Conservation (phyloP, 2,113 vertebrate genomes). For the Dunckerocampus dactyliophorus region DNA sequence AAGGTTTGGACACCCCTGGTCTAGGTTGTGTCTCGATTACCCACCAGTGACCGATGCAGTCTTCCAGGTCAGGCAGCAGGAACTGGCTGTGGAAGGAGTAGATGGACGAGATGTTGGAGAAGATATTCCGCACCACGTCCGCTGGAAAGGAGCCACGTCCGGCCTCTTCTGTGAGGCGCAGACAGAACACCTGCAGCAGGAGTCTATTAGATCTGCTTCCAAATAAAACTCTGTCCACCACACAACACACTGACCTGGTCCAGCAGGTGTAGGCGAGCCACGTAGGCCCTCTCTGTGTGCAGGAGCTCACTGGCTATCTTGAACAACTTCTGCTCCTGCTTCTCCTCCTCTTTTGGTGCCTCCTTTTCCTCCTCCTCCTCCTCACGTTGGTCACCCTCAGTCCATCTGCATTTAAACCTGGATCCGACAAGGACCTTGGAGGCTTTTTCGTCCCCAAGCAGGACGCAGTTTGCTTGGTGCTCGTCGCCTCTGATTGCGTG, state of each 20-base stretch:
- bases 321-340: conserved; percentile 69
- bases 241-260: conserved; percentile 72
- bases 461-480: neutral
- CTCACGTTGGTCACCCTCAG: neutral
- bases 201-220: neutral
- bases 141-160: conserved; percentile 76
- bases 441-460: neutral
- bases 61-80: conserved; percentile 82
- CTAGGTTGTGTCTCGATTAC: conserved; percentile 16
- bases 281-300: conserved; percentile 83
- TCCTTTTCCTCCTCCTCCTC: conserved; percentile 10
- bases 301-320: conserved; percentile 79
- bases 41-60: conserved; percentile 80
- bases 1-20: no score
- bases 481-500: neutral
- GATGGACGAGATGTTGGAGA: conserved; percentile 88
- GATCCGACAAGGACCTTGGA: neutral
- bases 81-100: conserved; percentile 84
- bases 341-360: conserved; percentile 30
- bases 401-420: conserved; percentile 34
- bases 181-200: conserved; percentile 77
- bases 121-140: conserved; percentile 83
- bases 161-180: conserved; percentile 77
- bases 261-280: conserved; percentile 80
- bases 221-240: neutral